Evolutionary conservation across 92 coral and sea anemone genomes (phyloP).

Genomic region (Meandrina meandrites): DNA sequence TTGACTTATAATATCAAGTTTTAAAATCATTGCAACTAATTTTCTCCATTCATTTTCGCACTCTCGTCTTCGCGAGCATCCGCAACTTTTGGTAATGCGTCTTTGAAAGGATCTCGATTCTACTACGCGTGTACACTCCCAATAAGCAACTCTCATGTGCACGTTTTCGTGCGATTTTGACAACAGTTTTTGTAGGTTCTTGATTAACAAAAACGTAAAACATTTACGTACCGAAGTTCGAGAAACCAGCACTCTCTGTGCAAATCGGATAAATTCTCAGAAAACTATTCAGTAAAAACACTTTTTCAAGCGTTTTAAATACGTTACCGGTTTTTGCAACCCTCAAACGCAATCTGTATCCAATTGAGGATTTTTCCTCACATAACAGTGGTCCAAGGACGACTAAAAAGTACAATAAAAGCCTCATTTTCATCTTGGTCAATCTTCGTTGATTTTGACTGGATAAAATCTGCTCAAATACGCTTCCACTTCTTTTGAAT

Average conservation of each 20-base stretch:
- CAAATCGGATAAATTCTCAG: not conserved
- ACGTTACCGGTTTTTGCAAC: not conserved
- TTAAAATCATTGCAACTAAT: no score
- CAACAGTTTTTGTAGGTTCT: no score
- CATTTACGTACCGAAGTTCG: not conserved
- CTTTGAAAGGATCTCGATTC: not conserved
- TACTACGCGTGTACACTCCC: not conserved
- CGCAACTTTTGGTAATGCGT: not conserved
- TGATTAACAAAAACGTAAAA: not conserved
- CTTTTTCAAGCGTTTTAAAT: not conserved
- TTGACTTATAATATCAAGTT: no score
- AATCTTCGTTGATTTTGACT: not conserved
- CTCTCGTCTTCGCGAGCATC: no score
- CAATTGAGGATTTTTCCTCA: slow-evolving; percentile 22
- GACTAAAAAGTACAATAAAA: not conserved
- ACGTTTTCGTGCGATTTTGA: no score
- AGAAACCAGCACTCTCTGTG: not conserved
- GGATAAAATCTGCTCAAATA: not conserved
- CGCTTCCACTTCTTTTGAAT: not conserved
- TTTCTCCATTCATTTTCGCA: no score
- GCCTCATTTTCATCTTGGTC: slow-evolving; percentile 11
- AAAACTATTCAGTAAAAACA: not conserved
- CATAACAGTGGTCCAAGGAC: slow-evolving; percentile 9
- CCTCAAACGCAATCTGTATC: slow-evolving; percentile 10
- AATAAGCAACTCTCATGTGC: not conserved